These are phyloP conservation scores for Balaeniceps rex DNA, from an alignment of 2,113 vertebrate genomes.

Conservation along the genomic window DNA sequence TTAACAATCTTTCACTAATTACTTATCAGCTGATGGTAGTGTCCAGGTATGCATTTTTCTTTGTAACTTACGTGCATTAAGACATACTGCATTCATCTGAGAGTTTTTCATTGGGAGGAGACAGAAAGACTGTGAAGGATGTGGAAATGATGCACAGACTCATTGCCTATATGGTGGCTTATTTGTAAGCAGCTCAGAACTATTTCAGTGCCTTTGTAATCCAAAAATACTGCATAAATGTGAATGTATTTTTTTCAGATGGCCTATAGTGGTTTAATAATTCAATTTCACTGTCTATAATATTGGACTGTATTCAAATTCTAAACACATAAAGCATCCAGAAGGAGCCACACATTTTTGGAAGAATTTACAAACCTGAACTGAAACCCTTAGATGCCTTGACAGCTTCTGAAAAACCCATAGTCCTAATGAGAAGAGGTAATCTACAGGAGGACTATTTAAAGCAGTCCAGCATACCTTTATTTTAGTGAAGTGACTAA, in stretches of 20 bases:
- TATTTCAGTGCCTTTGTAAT: conserved; percentile 78
- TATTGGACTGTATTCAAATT: conserved; percentile 21
- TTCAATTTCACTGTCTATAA: not conserved
- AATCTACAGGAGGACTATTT: not conserved
- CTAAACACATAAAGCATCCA: not conserved
- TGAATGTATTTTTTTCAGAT: conserved; percentile 49
- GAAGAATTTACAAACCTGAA: conserved; percentile 10
- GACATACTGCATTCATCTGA: not conserved
- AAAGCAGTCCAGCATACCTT: not conserved
- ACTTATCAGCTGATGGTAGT: conserved; percentile 15
- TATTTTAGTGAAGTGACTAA: not conserved
- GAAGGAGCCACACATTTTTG: not conserved
- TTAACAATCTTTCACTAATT: not conserved
- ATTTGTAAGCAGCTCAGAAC: conserved; percentile 54
- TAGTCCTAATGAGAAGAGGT: not conserved
- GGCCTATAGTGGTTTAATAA: not conserved
- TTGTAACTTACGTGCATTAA: conserved; percentile 6
- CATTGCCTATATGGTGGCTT: conserved; percentile 14
- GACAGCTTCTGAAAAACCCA: not conserved
- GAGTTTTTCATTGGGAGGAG: conserved; percentile 4
- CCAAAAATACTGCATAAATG: conserved; percentile 51
- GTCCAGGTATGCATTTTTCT: conserved; percentile 36
- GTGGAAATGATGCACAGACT: not conserved
- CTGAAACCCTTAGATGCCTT: not conserved
- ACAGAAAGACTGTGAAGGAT: conserved; percentile 21